phyloP scores from a whole-genome alignment of 2,797 vertebrate genomes.

The Megaceryle alcyon region DNA sequence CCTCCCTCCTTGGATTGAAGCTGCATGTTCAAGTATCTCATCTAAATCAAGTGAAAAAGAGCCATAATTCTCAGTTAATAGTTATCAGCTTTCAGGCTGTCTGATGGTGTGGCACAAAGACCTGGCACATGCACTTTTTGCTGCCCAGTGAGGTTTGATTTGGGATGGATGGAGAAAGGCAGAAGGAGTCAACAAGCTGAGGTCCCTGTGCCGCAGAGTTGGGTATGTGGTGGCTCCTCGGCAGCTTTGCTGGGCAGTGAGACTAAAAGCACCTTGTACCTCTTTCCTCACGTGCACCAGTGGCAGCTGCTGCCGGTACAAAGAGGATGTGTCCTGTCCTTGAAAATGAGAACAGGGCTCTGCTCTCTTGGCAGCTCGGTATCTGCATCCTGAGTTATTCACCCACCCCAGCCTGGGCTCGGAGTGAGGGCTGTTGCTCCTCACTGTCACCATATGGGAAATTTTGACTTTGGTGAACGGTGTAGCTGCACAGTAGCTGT shows the following conservation, averaged over 20 bases:
- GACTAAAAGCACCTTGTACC: background rate
- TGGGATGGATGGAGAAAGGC: background rate
- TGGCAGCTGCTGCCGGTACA: background rate
- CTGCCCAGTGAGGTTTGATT: background rate
- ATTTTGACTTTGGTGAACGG: fast-evolving
- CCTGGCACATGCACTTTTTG: fast-evolving
- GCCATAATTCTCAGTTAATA: background rate
- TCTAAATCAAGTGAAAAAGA: background rate
- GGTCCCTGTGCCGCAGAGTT: fast-evolving
- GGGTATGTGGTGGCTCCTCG: fast-evolving
- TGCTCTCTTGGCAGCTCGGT: background rate
- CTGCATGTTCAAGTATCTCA: background rate
- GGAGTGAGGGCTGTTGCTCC: background rate
- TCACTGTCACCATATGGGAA: fast-evolving
- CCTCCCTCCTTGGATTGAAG: background rate
- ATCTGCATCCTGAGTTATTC: background rate
- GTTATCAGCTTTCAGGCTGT: fast-evolving
- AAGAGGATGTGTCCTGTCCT: background rate
- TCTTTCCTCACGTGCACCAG: fast-evolving
- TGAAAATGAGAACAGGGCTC: background rate
- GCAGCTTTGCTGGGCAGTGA: background rate
- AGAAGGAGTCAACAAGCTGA: fast-evolving
- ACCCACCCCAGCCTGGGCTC: background rate
- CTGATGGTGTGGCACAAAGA: background rate
- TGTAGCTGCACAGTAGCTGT: too few relatives aligned